phyloP scores from a whole-genome alignment of 2,888 invertebrate genomes.

The Drosophila tripunctata region DNA sequence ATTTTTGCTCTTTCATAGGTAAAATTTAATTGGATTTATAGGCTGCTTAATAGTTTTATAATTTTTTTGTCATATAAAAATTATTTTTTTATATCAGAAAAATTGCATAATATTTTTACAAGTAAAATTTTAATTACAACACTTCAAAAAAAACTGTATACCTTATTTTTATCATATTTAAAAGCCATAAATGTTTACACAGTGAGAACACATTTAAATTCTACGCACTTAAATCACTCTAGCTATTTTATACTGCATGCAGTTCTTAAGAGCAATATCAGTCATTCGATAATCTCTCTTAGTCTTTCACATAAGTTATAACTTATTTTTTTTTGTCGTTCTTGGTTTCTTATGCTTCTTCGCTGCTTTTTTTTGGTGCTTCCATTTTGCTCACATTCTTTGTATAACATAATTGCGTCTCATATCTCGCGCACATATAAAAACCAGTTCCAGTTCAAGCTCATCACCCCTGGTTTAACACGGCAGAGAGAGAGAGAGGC shows the following conservation, averaged over 20 bases:
- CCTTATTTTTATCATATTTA: too few species aligned
- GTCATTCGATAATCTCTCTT: conserved; percentile 22
- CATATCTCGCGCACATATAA: conserved; percentile 52
- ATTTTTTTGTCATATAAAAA: too few species aligned
- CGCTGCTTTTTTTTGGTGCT: conserved; percentile 41
- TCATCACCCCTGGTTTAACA: conserved; percentile 3
- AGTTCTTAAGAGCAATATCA: conserved; percentile 6
- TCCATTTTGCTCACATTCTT: conserved; percentile 55
- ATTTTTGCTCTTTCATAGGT: too few species aligned
- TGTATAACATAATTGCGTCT: conserved; percentile 60
- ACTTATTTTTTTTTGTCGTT: conserved; percentile 34
- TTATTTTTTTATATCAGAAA: too few species aligned
- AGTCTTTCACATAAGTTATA: conserved; percentile 28
- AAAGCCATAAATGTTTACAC: too few species aligned
- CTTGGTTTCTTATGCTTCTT: conserved; percentile 6
- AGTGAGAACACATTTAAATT: too few species aligned
- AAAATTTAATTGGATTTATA: too few species aligned
- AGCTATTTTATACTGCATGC: neutral
- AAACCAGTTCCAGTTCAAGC: conserved; percentile 60
- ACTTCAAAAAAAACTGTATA: too few species aligned
- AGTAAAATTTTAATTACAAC: too few species aligned
- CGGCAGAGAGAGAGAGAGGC: conserved; percentile 2
- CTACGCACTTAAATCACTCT: too few species aligned
- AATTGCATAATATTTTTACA: too few species aligned
- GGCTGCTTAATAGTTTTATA: too few species aligned